phyloP scores from a whole-genome alignment of 2,113 vertebrate genomes.

The Charina bottae region DNA sequence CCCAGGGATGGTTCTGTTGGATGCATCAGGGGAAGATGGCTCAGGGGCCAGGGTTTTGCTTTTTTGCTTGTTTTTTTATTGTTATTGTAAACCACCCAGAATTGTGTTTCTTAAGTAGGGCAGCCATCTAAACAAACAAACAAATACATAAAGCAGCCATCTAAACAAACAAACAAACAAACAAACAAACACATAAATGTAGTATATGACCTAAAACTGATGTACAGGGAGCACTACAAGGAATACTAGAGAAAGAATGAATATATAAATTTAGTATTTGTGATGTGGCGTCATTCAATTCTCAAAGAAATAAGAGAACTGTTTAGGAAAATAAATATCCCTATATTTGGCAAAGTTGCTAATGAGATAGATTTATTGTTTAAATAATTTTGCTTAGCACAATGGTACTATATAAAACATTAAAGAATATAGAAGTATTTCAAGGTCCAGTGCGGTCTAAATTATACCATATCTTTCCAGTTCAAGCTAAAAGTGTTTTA shows the following conservation, averaged over 20 bases:
- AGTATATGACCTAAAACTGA: not conserved
- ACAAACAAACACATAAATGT: not conserved
- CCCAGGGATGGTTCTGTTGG: too few species aligned
- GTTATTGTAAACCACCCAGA: too few species aligned
- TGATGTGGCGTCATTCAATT: conserved; percentile 39
- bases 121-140: too few species aligned
- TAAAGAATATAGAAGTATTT: conserved; percentile 60
- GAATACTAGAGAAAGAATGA: conserved; percentile 21
- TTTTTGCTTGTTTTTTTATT: too few species aligned
- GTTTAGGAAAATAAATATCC: conserved; percentile 27
- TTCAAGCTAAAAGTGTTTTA: conserved; percentile 60
- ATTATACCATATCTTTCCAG: conserved; percentile 55
- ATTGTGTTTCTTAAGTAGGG: too few species aligned
- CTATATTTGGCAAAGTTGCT: conserved; percentile 45
- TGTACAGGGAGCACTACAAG: not conserved
- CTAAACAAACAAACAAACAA: too few species aligned
- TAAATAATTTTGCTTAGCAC: conserved; percentile 58
- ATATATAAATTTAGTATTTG: conserved; percentile 36
- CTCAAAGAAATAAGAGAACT: conserved; percentile 10
- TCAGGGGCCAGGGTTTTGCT: too few species aligned
- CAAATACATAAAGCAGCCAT: not conserved
- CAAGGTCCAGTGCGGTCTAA: conserved; percentile 49
- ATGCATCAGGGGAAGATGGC: too few species aligned
- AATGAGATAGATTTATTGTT: conserved; percentile 51
- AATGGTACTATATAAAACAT: conserved; percentile 44